Evolutionary conservation across 2,888 invertebrate genomes (phyloP).

Genomic region (Ormyrus thymus): DNA sequence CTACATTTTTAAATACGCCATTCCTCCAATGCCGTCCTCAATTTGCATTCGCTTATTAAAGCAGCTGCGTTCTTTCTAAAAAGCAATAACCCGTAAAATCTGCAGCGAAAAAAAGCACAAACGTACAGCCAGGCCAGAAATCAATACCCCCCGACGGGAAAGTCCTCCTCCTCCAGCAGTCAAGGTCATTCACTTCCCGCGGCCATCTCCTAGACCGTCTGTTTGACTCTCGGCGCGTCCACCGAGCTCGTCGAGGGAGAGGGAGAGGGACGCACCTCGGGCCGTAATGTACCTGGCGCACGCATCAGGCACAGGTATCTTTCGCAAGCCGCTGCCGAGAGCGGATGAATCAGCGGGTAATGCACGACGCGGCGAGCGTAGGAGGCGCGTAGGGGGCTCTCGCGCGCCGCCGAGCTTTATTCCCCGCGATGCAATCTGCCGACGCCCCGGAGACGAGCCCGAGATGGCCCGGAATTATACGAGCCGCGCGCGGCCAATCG

Average conservation of each 20-base stretch:
- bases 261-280: neutral
- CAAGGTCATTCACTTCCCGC: conserved; percentile 24
- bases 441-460: neutral
- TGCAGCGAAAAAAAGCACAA: no score
- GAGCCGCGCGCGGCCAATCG: neutral
- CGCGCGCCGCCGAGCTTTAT: neutral
- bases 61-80: no score
- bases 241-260: neutral
- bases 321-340: neutral
- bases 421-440: neutral
- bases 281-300: neutral
- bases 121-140: neutral
- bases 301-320: neutral
- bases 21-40: neutral
- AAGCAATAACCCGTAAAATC: no score
- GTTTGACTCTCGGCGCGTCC: neutral
- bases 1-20: no score
- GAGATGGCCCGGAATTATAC: neutral
- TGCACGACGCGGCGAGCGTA: conserved; percentile 16
- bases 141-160: neutral
- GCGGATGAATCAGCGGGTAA: conserved; percentile 37
- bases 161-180: neutral
- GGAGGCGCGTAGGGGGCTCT: neutral
- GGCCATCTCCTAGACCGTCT: neutral
- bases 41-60: neutral